Conservation (phyloP, 2,113 vertebrate genomes). For the Rhagologus leucostigma region DNA sequence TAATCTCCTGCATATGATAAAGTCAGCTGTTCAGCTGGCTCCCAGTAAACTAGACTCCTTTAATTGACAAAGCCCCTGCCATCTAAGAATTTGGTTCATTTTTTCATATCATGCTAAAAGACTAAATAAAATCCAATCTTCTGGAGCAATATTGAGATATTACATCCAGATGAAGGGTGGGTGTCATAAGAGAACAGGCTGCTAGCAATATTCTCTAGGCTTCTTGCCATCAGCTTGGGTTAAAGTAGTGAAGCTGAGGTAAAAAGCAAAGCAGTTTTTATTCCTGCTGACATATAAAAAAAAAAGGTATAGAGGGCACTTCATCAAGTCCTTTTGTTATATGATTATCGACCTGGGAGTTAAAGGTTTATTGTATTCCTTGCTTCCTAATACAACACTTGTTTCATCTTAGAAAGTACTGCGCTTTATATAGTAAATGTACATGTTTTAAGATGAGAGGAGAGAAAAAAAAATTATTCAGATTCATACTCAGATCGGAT, state of each 20-base stretch:
- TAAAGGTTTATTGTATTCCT: slow-evolving; percentile 61
- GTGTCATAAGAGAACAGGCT: slow-evolving; percentile 60
- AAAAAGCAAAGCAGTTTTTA: slow-evolving; percentile 51
- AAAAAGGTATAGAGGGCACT: slow-evolving; percentile 13
- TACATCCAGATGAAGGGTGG: slow-evolving; percentile 72
- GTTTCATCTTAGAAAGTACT: slow-evolving; percentile 49
- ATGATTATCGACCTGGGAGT: slow-evolving; percentile 54
- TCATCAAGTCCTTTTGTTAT: neutral
- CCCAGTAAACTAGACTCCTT: slow-evolving; percentile 23
- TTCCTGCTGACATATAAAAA: slow-evolving; percentile 30
- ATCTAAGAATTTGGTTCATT: slow-evolving; percentile 60
- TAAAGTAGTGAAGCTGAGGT: slow-evolving; percentile 39
- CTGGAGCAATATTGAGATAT: slow-evolving; percentile 72
- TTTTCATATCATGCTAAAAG: slow-evolving; percentile 66
- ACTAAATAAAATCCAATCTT: slow-evolving; percentile 72
- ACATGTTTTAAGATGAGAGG: neutral
- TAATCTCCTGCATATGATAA: slow-evolving; percentile 57
- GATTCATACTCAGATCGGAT: neutral
- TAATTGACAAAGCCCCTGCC: slow-evolving; percentile 56
- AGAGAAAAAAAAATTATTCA: neutral
- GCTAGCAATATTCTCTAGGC: slow-evolving; percentile 70
- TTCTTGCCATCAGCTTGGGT: slow-evolving; percentile 66
- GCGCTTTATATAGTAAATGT: slow-evolving; percentile 10
- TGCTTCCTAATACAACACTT: slow-evolving; percentile 57
- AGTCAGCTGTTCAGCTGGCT: slow-evolving; percentile 49